These are phyloP conservation scores for Platysteira castanea DNA, from an alignment of 2,113 vertebrate species.

Conservation along the genomic window DNA sequence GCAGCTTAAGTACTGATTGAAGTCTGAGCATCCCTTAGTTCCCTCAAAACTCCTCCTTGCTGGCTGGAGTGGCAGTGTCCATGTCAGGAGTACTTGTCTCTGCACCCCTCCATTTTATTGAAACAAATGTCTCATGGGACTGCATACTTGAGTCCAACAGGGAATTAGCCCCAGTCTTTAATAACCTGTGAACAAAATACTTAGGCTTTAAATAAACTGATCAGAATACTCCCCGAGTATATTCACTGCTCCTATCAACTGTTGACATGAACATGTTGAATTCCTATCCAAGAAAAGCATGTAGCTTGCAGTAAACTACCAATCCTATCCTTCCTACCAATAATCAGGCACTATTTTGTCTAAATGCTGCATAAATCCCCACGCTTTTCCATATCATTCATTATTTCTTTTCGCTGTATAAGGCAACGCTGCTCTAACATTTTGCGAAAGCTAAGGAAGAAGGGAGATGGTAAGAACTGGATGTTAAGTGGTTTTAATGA, in stretches of 20 bases:
- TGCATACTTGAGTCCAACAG: not conserved
- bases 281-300: not conserved
- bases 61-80: not conserved
- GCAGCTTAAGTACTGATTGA: not conserved
- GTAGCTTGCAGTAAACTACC: not conserved
- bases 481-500: slow-evolving; percentile 40
- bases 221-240: not conserved
- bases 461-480: slow-evolving; percentile 1
- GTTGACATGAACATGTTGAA: not conserved
- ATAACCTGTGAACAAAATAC: not conserved
- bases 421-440: not conserved
- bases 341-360: not conserved
- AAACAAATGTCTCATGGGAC: accelerated
- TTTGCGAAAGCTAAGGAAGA: not conserved
- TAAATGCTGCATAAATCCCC: not conserved
- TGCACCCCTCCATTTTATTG: not conserved
- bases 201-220: not conserved
- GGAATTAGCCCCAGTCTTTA: not conserved
- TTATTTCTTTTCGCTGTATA: not conserved
- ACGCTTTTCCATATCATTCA: not conserved
- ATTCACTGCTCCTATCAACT: not conserved
- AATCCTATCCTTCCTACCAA: not conserved
- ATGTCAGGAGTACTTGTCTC: accelerated
- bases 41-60: not conserved
- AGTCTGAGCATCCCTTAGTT: not conserved